phyloP scores from a whole-genome alignment of 2,797 vertebrate species.

The Geotrypetes seraphini region DNA sequence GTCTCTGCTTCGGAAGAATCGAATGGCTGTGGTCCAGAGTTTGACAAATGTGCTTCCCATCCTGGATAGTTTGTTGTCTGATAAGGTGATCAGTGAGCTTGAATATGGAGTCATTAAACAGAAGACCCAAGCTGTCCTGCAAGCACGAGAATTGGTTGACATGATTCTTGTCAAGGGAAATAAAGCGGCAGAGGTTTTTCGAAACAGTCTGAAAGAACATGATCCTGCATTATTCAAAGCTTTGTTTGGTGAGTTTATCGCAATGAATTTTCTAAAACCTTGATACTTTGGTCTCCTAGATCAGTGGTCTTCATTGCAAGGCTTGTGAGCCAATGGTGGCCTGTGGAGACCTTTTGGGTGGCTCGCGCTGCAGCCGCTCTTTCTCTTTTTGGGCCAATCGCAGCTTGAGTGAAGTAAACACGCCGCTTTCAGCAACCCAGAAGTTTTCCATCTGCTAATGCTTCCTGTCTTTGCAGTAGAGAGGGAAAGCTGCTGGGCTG shows the following conservation, averaged over 20 bases:
- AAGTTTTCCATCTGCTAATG: too few relatives aligned
- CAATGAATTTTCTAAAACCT: too few relatives aligned
- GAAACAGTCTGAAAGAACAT: constrained; percentile 80
- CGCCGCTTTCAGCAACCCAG: too few relatives aligned
- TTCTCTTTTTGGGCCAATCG: too few relatives aligned
- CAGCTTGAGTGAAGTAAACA: too few relatives aligned
- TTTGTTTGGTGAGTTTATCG: constrained; percentile 76
- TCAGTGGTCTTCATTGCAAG: too few relatives aligned
- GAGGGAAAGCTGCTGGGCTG: too few relatives aligned
- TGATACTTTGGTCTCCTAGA: too few relatives aligned
- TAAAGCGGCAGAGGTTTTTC: constrained; percentile 80
- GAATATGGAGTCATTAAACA: constrained; percentile 79
- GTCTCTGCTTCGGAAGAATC: constrained; percentile 83
- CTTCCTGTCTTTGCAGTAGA: too few relatives aligned
- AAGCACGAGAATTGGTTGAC: constrained; percentile 84
- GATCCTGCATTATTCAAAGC: constrained; percentile 80
- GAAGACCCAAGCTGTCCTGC: constrained; percentile 75
- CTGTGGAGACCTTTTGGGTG: too few relatives aligned
- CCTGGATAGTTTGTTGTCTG: constrained; percentile 72
- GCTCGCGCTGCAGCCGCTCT: too few relatives aligned
- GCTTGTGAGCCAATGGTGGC: too few relatives aligned
- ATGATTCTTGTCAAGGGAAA: constrained; percentile 85
- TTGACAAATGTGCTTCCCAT: constrained; percentile 78
- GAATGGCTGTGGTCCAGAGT: constrained; percentile 77
- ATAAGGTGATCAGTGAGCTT: constrained; percentile 66